These are phyloP conservation scores for Lithosia quadra DNA, from an alignment of 2,888 invertebrate species.

Conservation along the genomic window DNA sequence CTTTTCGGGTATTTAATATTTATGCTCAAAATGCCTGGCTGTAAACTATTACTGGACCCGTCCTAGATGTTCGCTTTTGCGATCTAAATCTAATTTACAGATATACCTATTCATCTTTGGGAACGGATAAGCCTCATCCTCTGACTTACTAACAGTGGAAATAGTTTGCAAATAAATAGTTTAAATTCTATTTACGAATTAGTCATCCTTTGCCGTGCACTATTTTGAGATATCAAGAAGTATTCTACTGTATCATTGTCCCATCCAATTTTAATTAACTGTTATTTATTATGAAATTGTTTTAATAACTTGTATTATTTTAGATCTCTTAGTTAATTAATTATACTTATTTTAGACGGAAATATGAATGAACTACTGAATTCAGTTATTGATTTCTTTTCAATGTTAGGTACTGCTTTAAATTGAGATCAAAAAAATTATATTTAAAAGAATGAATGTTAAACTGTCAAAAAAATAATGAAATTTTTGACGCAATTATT, in stretches of 20 bases:
- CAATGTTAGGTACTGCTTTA: neutral
- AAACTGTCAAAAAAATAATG: neutral
- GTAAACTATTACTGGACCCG: too few relatives aligned
- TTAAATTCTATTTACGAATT: too few relatives aligned
- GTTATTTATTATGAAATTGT: constrained; percentile 21
- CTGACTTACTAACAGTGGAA: neutral
- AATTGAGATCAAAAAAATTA: neutral
- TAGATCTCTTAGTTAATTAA: constrained; percentile 7
- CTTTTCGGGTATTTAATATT: too few relatives aligned
- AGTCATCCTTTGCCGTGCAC: neutral
- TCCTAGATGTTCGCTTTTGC: too few relatives aligned
- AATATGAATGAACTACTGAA: neutral
- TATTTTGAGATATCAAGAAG: constrained; percentile 31
- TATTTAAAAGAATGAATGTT: neutral
- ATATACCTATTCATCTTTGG: too few relatives aligned
- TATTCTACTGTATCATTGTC: constrained; percentile 33
- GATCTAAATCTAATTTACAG: too few relatives aligned
- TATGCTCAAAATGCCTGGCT: too few relatives aligned
- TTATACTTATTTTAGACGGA: neutral
- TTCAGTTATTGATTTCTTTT: neutral
- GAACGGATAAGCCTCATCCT: too few relatives aligned
- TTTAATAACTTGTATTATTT: constrained; percentile 12
- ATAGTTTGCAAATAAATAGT: neutral
- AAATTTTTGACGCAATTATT: neutral
- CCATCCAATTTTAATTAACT: constrained; percentile 32